Evolutionary conservation across 2,888 invertebrate species (phyloP).

Genomic region (Petrolisthes manimaculis): DNA sequence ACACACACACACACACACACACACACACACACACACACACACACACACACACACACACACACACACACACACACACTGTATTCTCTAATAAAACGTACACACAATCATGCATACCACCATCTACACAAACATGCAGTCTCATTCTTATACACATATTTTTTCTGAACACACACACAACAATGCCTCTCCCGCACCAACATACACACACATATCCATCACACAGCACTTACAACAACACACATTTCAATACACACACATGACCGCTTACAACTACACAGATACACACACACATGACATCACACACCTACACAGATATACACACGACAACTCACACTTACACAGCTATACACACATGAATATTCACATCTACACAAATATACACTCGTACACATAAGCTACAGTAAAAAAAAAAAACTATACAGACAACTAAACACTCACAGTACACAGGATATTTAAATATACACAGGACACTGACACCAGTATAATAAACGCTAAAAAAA

Average conservation of each 20-base stretch:
- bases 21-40: conserved; percentile 20
- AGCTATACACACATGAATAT: background rate
- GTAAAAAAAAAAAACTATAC: too few species aligned
- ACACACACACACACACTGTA: conserved; percentile 14
- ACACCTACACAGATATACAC: conserved; percentile 12
- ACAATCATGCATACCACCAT: conserved; percentile 16
- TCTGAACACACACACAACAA: too few species aligned
- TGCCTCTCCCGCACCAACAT: too few species aligned
- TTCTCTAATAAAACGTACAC: conserved; percentile 18
- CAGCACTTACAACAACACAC: conserved; percentile 6
- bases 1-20: conserved; percentile 35
- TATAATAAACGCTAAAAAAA: too few species aligned
- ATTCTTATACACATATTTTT: too few species aligned
- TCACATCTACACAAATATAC: background rate
- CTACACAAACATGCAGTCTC: conserved; percentile 28
- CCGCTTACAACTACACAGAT: background rate
- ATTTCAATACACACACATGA: conserved; percentile 9
- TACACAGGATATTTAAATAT: too few species aligned
- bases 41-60: conserved; percentile 18
- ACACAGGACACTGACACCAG: too few species aligned
- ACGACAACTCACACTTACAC: conserved; percentile 2
- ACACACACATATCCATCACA: conserved; percentile 22
- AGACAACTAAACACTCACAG: too few species aligned
- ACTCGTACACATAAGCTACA: too few species aligned
- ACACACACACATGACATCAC: conserved; percentile 10